Evolutionary conservation across 2,113 vertebrate genomes (phyloP).

Genomic region (Mandrillus leucophaeus): DNA sequence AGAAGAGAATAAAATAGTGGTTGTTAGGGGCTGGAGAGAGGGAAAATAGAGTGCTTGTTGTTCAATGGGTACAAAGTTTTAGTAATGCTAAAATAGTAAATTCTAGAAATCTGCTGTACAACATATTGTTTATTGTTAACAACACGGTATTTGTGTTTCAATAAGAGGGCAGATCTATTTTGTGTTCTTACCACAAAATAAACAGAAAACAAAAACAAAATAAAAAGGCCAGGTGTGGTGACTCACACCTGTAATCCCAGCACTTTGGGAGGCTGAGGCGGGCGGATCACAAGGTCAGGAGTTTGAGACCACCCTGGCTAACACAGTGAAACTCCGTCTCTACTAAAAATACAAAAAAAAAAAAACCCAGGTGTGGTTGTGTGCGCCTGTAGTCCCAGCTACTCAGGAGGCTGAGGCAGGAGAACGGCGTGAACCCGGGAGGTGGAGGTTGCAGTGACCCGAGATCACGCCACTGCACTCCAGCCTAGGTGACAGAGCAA

Average conservation of each 20-base stretch:
- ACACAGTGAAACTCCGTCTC: too few relatives aligned
- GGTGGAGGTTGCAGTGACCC: too few relatives aligned
- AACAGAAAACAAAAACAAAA: background rate
- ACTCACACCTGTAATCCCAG: too few relatives aligned
- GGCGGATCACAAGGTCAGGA: too few relatives aligned
- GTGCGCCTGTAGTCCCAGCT: too few relatives aligned
- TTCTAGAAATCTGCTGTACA: background rate
- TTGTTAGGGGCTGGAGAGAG: background rate
- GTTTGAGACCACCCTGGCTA: too few relatives aligned
- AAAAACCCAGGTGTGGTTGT: accelerated
- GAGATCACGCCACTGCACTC: too few relatives aligned
- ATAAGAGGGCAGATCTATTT: background rate
- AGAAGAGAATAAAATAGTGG: background rate
- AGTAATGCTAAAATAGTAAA: background rate
- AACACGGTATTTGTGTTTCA: background rate
- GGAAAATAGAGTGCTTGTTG: background rate
- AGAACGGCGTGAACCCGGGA: too few relatives aligned
- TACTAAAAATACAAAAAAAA: too few relatives aligned
- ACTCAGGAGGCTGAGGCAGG: too few relatives aligned
- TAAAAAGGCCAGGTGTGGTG: background rate
- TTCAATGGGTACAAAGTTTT: background rate
- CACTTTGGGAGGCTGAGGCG: too few relatives aligned
- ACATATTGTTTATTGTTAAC: background rate
- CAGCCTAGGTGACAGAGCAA: too few relatives aligned
- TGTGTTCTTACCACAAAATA: background rate